A percentile compares a stretch with the other conserved stretches of the same genome.
Evolutionary conservation across 2,888 invertebrate species (phyloP).

Genomic region (Mellilla xanthometata): DNA sequence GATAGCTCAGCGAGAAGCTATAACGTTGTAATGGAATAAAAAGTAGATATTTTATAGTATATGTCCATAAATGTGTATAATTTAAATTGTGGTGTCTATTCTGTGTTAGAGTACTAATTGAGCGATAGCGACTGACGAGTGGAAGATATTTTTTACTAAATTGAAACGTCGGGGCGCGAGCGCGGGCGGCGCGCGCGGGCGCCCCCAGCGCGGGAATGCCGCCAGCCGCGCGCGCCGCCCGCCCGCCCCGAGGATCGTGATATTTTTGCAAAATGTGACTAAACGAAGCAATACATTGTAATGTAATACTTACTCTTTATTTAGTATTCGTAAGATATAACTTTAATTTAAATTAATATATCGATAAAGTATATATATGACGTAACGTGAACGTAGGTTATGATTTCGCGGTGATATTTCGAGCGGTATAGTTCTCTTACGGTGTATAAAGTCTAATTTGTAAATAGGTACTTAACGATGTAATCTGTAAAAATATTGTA

Average conservation of each 20-base stretch:
- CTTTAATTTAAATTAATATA: conserved; percentile 67
- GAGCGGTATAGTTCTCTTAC: conserved; percentile 78
- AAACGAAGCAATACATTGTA: conserved; percentile 90
- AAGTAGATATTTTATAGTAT: conserved; percentile 69
- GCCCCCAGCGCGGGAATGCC: no score
- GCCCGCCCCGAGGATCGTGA: conserved; percentile 67
- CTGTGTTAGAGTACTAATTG: conserved; percentile 76
- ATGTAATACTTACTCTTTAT: conserved; percentile 84
- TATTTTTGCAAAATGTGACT: conserved; percentile 88
- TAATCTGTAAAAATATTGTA: conserved; percentile 82
- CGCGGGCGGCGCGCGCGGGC: conserved; percentile 31
- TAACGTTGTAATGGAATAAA: conserved; percentile 58
- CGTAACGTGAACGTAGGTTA: conserved; percentile 79
- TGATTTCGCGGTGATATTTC: conserved; percentile 82
- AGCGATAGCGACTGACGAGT: conserved; percentile 76
- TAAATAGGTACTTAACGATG: conserved; percentile 81
- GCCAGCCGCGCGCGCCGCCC: conserved; percentile 31
- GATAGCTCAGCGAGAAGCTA: conserved; percentile 67
- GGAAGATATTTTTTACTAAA: conserved; percentile 77
- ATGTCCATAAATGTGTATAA: conserved; percentile 80
- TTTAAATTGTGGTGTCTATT: conserved; percentile 82
- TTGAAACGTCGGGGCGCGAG: conserved; percentile 40
- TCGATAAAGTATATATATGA: conserved; percentile 41
- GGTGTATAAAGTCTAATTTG: conserved; percentile 82
- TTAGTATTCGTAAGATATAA: conserved; percentile 74